Evolutionary conservation across 2,888 invertebrate species (phyloP).

Genomic region (Branchipolynoe longqiensis): DNA sequence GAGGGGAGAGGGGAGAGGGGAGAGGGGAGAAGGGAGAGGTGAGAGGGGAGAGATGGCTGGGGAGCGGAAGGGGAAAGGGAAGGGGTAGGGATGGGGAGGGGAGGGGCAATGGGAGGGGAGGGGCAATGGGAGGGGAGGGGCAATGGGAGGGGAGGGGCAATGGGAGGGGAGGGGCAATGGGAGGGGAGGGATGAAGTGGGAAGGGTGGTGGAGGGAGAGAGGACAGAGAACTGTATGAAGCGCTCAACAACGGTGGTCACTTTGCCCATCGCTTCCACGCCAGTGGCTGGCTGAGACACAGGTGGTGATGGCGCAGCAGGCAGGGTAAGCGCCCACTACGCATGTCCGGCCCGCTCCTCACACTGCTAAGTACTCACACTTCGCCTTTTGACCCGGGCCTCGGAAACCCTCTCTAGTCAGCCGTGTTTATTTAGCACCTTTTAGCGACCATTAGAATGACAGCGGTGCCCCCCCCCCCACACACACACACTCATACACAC

Average conservation of each 20-base stretch:
- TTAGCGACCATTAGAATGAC: slow-evolving; percentile 29
- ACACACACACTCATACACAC: too few species aligned
- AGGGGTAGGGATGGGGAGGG: neutral
- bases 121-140: neutral
- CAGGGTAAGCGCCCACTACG: slow-evolving; percentile 2
- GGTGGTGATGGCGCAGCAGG: slow-evolving; percentile 15
- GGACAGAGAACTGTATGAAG: too few species aligned
- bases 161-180: neutral
- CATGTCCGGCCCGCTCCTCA: slow-evolving; percentile 19
- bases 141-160: neutral
- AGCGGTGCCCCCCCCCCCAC: neutral
- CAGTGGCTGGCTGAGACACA: slow-evolving; percentile 13
- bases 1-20: neutral
- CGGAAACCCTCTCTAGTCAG: neutral
- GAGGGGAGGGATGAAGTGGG: neutral
- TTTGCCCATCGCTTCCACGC: slow-evolving; percentile 26
- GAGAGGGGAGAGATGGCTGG: neutral
- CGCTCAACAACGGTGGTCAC: slow-evolving; percentile 34
- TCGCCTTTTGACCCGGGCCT: slow-evolving; percentile 33
- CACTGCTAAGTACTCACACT: slow-evolving; percentile 29
- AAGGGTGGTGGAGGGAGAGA: neutral
- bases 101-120: neutral
- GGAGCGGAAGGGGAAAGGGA: neutral
- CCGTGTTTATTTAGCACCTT: slow-evolving; percentile 35
- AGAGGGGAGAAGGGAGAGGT: neutral